Evolutionary conservation across 1,140 invertebrate species (phyloP), one percentile per base, ranked within the genome.

Genomic region (Aleiodes sp.): DNA sequence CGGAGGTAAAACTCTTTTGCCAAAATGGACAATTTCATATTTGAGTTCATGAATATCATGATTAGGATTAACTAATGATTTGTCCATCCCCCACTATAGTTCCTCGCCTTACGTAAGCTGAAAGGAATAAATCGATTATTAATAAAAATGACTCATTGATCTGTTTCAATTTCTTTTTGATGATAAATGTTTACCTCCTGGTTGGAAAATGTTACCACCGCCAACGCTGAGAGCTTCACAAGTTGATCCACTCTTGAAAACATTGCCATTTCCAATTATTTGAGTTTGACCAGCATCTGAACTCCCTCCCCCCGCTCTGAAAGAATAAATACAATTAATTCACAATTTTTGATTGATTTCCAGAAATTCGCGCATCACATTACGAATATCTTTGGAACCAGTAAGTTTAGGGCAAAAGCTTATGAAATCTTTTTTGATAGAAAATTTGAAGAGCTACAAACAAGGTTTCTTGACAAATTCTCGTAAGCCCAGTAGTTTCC

Each of bases 211-310:
- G 88, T 99, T 99, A 76, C 95, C 93, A 77, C 98, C 95, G 4
- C 96, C 96, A 75, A 99, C 93, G 82, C 92, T 93, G 3, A 89
- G 85, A 1, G 96, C 92, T 82, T 96, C 93, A 28, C 95, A 89
- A 26, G 81, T 88, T 76, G 91, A 92, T 52, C 93, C 94, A 7
- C 95, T 93, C 91, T 99, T 97, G 87, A 99, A 99, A 0, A 98
- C 94, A 90, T 99, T 99, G 79, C 96, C 93, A 63, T 92, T 92
- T 31, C 97, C 98, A 79, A 99, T 97, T 66, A 93, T 92, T 74
- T 98, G 88, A 4, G 89, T 87, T 33, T 88, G 88, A 12, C 89
- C 86, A 39, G 82, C 87, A 1, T 82, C 78, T 33, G 73, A 73
- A 65, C 67, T 24, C 4, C 73, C 52, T 56, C 74, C 80, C 26